Conservation (phyloP, 2,113 vertebrate genomes). For the Scopus umbretta region DNA sequence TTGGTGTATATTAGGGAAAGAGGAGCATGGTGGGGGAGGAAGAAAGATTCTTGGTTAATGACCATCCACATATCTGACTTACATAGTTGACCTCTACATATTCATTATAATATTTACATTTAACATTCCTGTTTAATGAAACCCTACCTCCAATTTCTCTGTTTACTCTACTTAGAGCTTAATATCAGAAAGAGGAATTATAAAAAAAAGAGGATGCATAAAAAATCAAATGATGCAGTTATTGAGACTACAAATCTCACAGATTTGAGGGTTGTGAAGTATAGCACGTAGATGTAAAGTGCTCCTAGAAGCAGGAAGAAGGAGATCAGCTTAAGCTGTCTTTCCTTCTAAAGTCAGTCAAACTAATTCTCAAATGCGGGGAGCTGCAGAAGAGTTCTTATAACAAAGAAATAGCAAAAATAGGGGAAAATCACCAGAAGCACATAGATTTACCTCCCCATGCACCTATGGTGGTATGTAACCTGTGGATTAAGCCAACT, state of each 20-base stretch:
- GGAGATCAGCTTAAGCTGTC: background rate
- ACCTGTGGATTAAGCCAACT: background rate
- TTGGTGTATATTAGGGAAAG: background rate
- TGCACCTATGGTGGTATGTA: background rate
- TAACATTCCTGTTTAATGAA: background rate
- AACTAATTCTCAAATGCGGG: background rate
- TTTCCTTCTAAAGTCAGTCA: background rate
- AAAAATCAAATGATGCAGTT: background rate
- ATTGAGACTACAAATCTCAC: background rate
- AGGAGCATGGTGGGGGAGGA: background rate
- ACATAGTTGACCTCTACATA: background rate
- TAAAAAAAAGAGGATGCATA: background rate
- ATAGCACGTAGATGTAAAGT: background rate
- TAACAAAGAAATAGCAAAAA: background rate
- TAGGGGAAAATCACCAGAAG: background rate
- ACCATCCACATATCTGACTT: background rate
- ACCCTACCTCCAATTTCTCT: background rate
- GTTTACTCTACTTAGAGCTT: background rate
- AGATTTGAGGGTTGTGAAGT: background rate
- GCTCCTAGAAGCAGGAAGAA: background rate
- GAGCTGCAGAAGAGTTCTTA: background rate
- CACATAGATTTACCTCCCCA: background rate
- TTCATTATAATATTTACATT: background rate
- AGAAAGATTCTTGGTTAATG: background rate
- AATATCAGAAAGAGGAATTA: background rate